Evolutionary conservation across 2,888 invertebrate species (phyloP), one percentile per base, ranked within the genome.

Genomic region (Alviniconcha strummeri): DNA sequence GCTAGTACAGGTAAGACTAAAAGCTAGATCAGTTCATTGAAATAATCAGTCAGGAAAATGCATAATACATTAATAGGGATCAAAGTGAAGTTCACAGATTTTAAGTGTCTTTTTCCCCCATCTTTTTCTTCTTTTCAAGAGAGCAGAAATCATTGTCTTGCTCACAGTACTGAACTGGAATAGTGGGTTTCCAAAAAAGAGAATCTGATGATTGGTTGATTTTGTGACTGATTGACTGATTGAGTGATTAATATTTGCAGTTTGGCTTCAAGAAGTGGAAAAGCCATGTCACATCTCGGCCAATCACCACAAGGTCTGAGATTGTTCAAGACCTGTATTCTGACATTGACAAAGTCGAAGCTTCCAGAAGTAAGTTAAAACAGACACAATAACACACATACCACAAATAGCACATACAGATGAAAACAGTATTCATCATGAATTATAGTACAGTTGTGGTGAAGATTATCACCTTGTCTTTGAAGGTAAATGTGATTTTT

Each of bases 251-350:
- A 36, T 36, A 36, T 83, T 83, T 88, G 55, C 88, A 92, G 92
- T 93, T 93, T 90, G 93, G 93, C 7, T 90, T 93, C 81, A 91
- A 92, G 84, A 93, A 92, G 85, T 93, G 93, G 93, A 93, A 93
- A 84, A 90, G 93, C 86, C 93, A 93, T 86, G 90, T 93, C 80
- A 92, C 92, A 11, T 84, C 89, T 36, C 87, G 93, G 8, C 92
- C 92, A 1, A 85, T 93, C 57, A 86, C 88, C 36, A 87, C 86
- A 17, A 86, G 92, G 78, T 93, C 93, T n/a, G 91, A 91, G 64
- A 90, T 92, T 57, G 92, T 93, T 8, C 88, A 91, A 85, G 89
- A 90, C 84, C 87, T 93, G 54, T 93, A 93, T 85, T 87, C 90
- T 11, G 92, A 85, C 60, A 83, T 86, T 69, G 82, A 77, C 82